Evolutionary conservation across 2,888 invertebrate species (phyloP).

Genomic region (Hypomecis atomaria): DNA sequence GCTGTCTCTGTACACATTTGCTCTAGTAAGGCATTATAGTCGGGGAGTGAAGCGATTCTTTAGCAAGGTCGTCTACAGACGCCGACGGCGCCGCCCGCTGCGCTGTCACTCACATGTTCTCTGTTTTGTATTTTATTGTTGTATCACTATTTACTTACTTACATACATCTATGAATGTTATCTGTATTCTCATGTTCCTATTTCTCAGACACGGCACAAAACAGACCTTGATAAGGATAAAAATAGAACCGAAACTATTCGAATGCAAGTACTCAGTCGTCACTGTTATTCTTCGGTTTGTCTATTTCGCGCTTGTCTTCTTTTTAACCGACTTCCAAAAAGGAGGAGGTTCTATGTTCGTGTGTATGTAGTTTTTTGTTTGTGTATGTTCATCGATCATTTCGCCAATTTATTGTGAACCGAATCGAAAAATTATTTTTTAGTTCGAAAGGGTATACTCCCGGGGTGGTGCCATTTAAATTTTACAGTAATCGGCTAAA

Average conservation of each 20-base stretch:
- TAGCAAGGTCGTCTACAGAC: constrained; percentile 45
- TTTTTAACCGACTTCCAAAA: too few relatives aligned
- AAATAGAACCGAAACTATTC: constrained; percentile 13
- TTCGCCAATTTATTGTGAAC: too few relatives aligned
- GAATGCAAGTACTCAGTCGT: neutral
- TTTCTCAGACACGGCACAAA: constrained; percentile 15
- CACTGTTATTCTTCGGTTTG: neutral
- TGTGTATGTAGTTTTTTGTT: too few relatives aligned
- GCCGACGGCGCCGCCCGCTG: constrained; percentile 52
- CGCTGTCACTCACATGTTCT: constrained; percentile 56
- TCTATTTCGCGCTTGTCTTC: neutral
- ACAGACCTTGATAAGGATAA: constrained; percentile 16
- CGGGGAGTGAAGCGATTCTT: constrained; percentile 25
- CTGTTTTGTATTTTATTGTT: constrained; percentile 33
- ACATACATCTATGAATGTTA: constrained; percentile 31
- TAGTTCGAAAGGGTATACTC: too few relatives aligned
- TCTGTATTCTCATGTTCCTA: constrained; percentile 19
- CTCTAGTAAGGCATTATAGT: constrained; percentile 16
- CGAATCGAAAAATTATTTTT: too few relatives aligned
- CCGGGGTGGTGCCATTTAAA: too few relatives aligned
- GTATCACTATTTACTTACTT: constrained; percentile 43
- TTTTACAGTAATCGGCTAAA: too few relatives aligned
- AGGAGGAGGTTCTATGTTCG: too few relatives aligned
- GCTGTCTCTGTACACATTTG: too few relatives aligned
- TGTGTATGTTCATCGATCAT: too few relatives aligned